Conservation (phyloP, 2,113 vertebrate genomes). For the Castor canadensis region DNA sequence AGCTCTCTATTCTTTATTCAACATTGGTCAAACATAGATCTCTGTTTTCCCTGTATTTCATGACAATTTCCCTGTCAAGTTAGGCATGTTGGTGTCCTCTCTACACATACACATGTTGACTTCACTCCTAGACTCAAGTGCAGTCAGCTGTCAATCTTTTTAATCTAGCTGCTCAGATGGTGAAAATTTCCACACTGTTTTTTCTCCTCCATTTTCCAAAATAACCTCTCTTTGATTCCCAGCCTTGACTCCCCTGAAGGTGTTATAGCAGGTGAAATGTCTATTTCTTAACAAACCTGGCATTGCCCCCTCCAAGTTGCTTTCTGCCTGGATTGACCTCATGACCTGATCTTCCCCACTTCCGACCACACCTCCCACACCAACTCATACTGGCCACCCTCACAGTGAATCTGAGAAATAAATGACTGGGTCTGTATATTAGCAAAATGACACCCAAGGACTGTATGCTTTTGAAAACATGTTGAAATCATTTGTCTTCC, state of each 20-base stretch:
- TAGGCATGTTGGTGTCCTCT: background rate
- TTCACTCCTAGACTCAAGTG: background rate
- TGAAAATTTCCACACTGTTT: background rate
- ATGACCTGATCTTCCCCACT: background rate
- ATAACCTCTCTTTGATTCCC: background rate
- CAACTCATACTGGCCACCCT: background rate
- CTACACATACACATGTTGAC: background rate
- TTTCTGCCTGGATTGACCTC: background rate
- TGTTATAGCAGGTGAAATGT: background rate
- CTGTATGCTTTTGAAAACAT: background rate
- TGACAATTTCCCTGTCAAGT: background rate
- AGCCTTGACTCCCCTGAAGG: background rate
- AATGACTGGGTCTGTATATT: background rate
- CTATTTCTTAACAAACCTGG: background rate
- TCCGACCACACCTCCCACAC: background rate
- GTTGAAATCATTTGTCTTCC: constrained; percentile 43
- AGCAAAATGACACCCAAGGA: background rate
- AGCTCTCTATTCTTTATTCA: background rate
- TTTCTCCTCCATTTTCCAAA: background rate
- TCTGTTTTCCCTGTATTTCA: background rate
- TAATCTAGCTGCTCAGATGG: background rate
- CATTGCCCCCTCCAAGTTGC: background rate
- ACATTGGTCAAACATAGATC: background rate
- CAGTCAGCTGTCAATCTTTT: constrained; percentile 11
- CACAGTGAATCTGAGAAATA: background rate